Evolutionary conservation across 92 coral and sea anemone genomes (phyloP), one percentile per base, ranked within the genome.

Genomic region (Metridium senile): DNA sequence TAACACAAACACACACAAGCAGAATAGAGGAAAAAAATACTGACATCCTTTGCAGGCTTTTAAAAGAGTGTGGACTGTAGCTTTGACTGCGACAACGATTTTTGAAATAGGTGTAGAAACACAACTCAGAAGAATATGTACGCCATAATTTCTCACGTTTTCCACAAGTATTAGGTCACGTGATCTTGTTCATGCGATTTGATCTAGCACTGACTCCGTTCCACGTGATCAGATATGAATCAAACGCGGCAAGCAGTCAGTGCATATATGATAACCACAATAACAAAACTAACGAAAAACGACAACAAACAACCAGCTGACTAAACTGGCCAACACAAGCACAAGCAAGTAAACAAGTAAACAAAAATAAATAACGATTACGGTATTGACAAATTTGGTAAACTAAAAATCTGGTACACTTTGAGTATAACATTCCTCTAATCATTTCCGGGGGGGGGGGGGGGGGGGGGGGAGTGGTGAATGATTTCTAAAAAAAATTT

Each of bases 161-260:
- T 28, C 64, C 61, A 71, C 29, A 3, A 9, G 3, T 13, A 43
- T 22, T 2, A 18, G 58, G 47, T 52, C 32, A 30, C 65, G 61
- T 35, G 79, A 16, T 32, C 32, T 56, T 1, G 33, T 56, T 67
- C 43, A 74, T 20, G 70, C 21, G 43, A 22, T 11, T 74, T 19
- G 34, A 31, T 74, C 68, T 74, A 74, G 69, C 79, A 74, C 11
- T 74, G 79, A 74, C 70, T 66, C 69, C 79, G 79, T 74, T 58
- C 79, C 79, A 62, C 39, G 69, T 22, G 79, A 17, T 47, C 49
- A 58, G 35, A 10, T 32, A 59, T 74, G 33, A n/a, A 46, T 30
- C 79, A 59, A 57, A 74, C 79, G 39, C 51, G 79, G 79, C 69
- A 74, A 74, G 78, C 35, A 58, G 69, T 74, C 79, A 74, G 29